These are phyloP conservation scores for Chironomus tepperi DNA, from an alignment of 1,140 invertebrate genomes.

Conservation along the genomic window DNA sequence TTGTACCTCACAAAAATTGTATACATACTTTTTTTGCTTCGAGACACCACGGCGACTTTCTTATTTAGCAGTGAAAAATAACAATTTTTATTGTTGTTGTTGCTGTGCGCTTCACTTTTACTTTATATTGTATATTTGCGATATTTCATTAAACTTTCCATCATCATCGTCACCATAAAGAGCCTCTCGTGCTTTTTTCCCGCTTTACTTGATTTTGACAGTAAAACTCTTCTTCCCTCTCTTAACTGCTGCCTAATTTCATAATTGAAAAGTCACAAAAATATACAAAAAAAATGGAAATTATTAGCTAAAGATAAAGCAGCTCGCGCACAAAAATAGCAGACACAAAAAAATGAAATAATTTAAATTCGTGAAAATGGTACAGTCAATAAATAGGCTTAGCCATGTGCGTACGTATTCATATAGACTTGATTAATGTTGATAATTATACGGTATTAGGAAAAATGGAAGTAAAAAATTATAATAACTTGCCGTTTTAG, in stretches of 20 bases:
- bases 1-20: neutral
- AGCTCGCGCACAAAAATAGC: no score
- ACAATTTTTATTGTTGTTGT: neutral
- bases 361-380: no score
- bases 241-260: no score
- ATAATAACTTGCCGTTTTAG: neutral
- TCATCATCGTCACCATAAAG: neutral
- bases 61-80: neutral
- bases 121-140: neutral
- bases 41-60: neutral
- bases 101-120: conserved; percentile 5
- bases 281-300: no score
- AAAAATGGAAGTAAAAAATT: neutral
- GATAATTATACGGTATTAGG: neutral
- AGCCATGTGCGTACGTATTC: no score
- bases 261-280: no score
- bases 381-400: no score
- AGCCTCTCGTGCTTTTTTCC: neutral
- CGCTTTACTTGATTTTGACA: no score
- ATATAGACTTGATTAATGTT: neutral
- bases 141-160: conserved; percentile 3
- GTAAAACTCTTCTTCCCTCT: no score
- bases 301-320: no score
- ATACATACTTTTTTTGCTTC: no score
- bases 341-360: no score